Conservation (phyloP, 2,113 vertebrate species). For the Ceyx cyanopectus region DNA sequence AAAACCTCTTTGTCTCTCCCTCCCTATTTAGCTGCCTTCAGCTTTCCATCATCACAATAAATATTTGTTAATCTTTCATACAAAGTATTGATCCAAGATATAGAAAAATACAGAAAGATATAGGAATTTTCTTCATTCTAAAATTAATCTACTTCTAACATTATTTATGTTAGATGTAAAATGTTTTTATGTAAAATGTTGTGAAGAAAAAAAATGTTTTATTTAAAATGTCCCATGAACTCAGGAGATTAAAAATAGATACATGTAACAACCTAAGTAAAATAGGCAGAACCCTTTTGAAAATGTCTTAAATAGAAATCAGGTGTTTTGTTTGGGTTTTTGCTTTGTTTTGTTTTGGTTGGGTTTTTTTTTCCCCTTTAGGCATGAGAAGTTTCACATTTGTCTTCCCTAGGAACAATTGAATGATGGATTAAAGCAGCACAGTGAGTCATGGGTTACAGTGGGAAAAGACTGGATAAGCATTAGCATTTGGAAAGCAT, state of each 20-base stretch:
- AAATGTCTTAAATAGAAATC: neutral
- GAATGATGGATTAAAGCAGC: neutral
- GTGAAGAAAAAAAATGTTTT: neutral
- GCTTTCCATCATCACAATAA: neutral
- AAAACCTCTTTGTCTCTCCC: too few relatives aligned
- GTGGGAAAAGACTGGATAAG: neutral
- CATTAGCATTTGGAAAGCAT: neutral
- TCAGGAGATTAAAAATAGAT: neutral
- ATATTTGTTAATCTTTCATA: neutral
- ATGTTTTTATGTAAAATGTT: rapidly evolving
- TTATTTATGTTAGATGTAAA: neutral
- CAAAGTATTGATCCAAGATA: neutral
- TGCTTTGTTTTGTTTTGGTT: neutral
- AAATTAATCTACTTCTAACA: neutral
- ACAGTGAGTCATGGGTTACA: neutral
- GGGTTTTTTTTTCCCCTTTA: neutral
- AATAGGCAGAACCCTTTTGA: neutral
- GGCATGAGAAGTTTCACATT: neutral
- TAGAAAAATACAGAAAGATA: neutral
- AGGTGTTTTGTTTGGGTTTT: rapidly evolving
- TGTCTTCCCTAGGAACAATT: neutral
- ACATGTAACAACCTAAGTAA: neutral
- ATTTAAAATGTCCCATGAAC: neutral
- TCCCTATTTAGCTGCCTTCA: neutral
- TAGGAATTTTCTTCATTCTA: neutral